Conservation (phyloP, 1,140 invertebrate genomes). For the Asobara japonica region DNA sequence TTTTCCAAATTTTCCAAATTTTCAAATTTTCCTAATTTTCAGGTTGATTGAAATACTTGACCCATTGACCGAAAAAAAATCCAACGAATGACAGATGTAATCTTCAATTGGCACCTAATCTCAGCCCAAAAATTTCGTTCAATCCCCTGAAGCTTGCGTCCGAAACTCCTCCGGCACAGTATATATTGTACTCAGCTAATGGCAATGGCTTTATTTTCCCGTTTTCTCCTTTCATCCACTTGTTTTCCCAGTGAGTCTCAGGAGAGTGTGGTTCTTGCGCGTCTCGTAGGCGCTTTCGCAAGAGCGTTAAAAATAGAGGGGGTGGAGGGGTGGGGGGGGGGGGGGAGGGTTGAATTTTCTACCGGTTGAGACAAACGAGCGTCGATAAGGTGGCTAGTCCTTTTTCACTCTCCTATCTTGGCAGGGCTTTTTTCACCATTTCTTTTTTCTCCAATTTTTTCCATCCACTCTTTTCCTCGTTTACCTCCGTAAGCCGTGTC, state of each 20-base stretch:
- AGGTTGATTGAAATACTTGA: no score
- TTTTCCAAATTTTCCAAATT: no score
- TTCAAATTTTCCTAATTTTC: no score
- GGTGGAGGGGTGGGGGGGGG: no score
- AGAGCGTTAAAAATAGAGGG: conserved; percentile 30
- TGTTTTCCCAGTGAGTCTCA: not conserved
- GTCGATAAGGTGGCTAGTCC: conserved; percentile 22
- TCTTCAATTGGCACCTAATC: no score
- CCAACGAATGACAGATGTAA: no score
- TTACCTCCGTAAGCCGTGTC: conserved; percentile 9
- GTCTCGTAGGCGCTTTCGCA: not conserved
- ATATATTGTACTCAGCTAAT: conserved; percentile 13
- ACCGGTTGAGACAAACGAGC: conserved; percentile 27
- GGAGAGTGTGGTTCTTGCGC: conserved; percentile 12
- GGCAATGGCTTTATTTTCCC: conserved; percentile 24
- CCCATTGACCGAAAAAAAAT: no score
- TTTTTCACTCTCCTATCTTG: conserved; percentile 27
- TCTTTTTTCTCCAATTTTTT: not conserved
- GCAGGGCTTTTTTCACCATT: not conserved
- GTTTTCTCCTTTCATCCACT: not conserved
- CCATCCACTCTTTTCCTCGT: conserved; percentile 21
- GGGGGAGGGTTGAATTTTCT: conserved; percentile 33
- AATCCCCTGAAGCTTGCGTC: not conserved
- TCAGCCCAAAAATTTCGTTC: no score
- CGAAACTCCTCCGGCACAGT: no score